Conservation (phyloP, 2,888 invertebrate genomes). For the Diloba caeruleocephala region DNA sequence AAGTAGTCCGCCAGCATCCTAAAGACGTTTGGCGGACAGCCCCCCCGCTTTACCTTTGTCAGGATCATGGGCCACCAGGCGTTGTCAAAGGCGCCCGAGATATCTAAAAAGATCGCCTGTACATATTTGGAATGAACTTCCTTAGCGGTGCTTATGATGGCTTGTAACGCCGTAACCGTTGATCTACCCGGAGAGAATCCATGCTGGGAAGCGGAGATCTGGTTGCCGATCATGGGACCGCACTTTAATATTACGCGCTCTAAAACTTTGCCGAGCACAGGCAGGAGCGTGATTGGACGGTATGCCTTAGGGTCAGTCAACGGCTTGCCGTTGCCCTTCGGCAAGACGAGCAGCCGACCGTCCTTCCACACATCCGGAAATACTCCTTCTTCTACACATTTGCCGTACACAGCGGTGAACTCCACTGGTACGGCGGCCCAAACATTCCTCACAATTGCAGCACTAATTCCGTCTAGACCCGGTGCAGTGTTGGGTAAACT, state of each 20-base stretch:
- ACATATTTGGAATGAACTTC: conserved; percentile 29
- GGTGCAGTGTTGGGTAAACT: conserved; percentile 53
- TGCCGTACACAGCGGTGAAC: neutral
- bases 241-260: conserved; percentile 48
- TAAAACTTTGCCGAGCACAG: conserved; percentile 55
- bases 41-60: conserved; percentile 44
- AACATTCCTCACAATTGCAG: conserved; percentile 35
- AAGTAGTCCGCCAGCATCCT: conserved; percentile 51
- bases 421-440: neutral
- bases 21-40: conserved; percentile 51
- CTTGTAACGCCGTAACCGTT: conserved; percentile 50
- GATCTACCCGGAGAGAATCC: conserved; percentile 52
- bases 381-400: conserved; percentile 19
- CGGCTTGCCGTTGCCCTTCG: conserved; percentile 47
- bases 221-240: conserved; percentile 21
- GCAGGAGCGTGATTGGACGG: conserved; percentile 54
- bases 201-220: conserved; percentile 49
- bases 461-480: conserved; percentile 53
- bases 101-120: conserved; percentile 55
- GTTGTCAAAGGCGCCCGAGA: conserved; percentile 60
- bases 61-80: conserved; percentile 65
- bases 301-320: conserved; percentile 47
- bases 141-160: conserved; percentile 1
- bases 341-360: conserved; percentile 41
- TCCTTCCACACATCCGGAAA: conserved; percentile 53